phyloP scores from a whole-genome alignment of 2,888 invertebrate species.

The Sesia bembeciformis region DNA sequence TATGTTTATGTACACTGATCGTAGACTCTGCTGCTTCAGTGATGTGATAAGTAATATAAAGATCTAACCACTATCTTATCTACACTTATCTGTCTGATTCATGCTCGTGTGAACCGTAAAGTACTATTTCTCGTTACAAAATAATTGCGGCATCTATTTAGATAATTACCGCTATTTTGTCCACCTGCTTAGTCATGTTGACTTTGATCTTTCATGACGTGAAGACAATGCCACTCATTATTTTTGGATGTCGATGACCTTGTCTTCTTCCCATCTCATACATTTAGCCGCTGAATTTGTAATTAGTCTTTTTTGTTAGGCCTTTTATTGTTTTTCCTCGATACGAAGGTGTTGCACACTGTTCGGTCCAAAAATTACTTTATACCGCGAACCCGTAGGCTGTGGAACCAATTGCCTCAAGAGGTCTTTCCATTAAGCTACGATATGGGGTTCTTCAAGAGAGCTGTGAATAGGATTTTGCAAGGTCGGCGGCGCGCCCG shows the following conservation, averaged over 20 bases:
- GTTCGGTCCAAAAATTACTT: no score
- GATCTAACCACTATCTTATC: constrained; percentile 2
- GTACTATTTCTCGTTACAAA: background rate
- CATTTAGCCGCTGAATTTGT: background rate
- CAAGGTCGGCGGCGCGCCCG: no score
- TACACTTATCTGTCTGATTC: background rate
- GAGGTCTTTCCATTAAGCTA: no score
- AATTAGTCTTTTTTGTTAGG: no score
- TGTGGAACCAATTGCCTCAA: no score
- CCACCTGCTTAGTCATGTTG: background rate
- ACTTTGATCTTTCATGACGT: background rate
- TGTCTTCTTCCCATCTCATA: constrained; percentile 14
- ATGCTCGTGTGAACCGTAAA: constrained; percentile 1
- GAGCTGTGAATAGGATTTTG: no score
- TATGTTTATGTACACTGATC: no score
- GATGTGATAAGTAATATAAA: background rate
- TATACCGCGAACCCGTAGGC: no score
- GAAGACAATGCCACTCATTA: constrained; percentile 11
- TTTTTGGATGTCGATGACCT: constrained; percentile 16
- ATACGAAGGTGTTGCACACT: no score
- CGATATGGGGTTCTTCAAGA: no score
- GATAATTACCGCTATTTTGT: background rate
- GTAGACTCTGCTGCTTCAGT: no score
- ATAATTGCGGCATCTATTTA: background rate
- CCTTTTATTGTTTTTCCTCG: no score